A percentile compares a stretch with the other conserved stretches of the same genome.
These are phyloP conservation scores for Dryadula phaetusa DNA, from an alignment of 2,888 invertebrate genomes.

Conservation along the genomic window DNA sequence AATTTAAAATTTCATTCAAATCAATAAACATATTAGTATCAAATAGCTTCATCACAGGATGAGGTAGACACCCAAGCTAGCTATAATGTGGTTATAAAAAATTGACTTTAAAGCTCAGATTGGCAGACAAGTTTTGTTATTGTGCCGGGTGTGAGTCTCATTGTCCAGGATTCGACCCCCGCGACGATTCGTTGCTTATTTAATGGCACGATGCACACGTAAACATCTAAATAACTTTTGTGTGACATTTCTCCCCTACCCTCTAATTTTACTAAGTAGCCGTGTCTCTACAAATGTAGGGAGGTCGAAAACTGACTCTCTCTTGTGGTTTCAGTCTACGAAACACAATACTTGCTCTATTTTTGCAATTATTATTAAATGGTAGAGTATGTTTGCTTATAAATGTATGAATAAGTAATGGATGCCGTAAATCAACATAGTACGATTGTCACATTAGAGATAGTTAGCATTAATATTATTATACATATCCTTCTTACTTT, in stretches of 20 bases:
- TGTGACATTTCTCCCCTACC: constrained; percentile 80
- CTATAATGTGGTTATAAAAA: constrained; percentile 32
- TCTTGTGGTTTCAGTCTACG: constrained; percentile 27
- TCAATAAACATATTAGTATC: not conserved
- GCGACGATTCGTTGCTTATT: constrained; percentile 81
- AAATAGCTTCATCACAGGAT: constrained; percentile 10
- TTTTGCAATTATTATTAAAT: constrained; percentile 23
- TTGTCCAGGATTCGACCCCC: constrained; percentile 77
- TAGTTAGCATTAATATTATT: not conserved
- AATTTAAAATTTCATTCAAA: not conserved
- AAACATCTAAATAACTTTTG: constrained; percentile 85
- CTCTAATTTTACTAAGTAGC: constrained; percentile 83
- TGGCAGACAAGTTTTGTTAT: constrained; percentile 58
- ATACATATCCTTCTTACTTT: not conserved
- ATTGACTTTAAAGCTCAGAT: constrained; percentile 38
- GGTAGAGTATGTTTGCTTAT: constrained; percentile 19
- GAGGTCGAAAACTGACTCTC: constrained; percentile 29
- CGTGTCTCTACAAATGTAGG: constrained; percentile 60
- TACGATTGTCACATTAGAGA: not conserved
- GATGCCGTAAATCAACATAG: not conserved
- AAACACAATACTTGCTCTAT: constrained; percentile 21
- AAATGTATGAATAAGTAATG: constrained; percentile 17
- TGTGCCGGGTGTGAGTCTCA: constrained; percentile 70
- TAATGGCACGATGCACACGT: constrained; percentile 84
- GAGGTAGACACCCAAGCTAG: constrained; percentile 7